Evolutionary conservation across 2,888 invertebrate genomes (phyloP), one percentile per base, ranked within the genome.

Genomic region (Parnassius glacialis): DNA sequence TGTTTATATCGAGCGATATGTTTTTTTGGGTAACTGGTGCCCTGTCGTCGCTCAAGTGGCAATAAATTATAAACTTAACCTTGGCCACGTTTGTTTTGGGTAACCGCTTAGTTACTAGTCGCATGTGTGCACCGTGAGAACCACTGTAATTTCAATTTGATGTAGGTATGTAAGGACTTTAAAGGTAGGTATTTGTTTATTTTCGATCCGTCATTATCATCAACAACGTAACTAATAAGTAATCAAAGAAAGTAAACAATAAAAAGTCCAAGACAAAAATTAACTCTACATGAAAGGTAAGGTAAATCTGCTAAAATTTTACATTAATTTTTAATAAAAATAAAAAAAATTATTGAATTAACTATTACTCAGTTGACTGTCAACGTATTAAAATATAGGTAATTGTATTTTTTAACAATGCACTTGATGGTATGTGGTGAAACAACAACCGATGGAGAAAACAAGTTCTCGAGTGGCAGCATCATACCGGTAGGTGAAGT

Each of bases 31-130:
- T 78, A 76, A 78, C 75, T 72, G 74, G 70, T 72, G 71, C 70
- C 74, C 80, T 83, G 87, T 88, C 87, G 80, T 73, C 83, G 70
- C 71, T 81, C 76, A 83, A 91, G 91, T 86, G 85, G 85, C 76
- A 68, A 85, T 90, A 90, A 90, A 90, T 90, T 86, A 87, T 84
- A 81, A 87, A 81, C 82, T 84, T 86, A 90, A 87, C 90, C 89
- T 89, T 89, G 85, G 80, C 72, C 74, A 74, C 75, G 83, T 84
- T 87, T 90, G 87, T 89, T 90, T 87, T 81, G 79, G 83, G 84
- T 81, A 83, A 76, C 80, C 79, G 78, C 79, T 81, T 75, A 67
- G 74, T 74, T 78, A 59, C 68, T 78, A 76, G 78, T 72, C 76
- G 76, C 83, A 84, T 80, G 81, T 87, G 85, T 81, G 80, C 74